Percentiles rank a stretch among this genome's conserved stretches.
Conservation (phyloP, 1,140 invertebrate genomes). For the Probaryconus sp. region DNA sequence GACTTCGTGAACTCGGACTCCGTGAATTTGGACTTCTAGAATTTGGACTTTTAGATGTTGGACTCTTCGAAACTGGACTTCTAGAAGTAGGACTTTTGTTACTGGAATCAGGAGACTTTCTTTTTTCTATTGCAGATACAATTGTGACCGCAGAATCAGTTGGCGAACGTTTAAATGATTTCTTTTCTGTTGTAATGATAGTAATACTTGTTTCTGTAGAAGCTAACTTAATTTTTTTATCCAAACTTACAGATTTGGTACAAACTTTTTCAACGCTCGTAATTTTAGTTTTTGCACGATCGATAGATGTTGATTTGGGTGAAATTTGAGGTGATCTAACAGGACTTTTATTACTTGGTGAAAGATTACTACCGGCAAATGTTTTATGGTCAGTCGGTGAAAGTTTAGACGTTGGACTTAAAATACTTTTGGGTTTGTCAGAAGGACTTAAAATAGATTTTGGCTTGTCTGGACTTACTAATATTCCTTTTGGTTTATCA, state of each 20-base stretch:
- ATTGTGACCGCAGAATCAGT: conserved; percentile 72
- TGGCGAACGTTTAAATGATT: conserved; percentile 62
- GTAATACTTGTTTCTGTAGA: conserved; percentile 70
- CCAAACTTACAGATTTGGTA: conserved; percentile 67
- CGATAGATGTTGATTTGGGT: conserved; percentile 68
- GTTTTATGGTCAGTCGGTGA: conserved; percentile 70
- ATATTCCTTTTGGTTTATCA: conserved; percentile 69
- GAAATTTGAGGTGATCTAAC: conserved; percentile 60
- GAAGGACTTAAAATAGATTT: conserved; percentile 69
- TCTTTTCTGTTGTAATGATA: conserved; percentile 68
- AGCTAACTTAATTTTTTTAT: conserved; percentile 70
- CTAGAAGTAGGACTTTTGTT: conserved; percentile 45
- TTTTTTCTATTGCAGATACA: conserved; percentile 71
- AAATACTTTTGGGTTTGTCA: conserved; percentile 68
- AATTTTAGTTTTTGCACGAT: conserved; percentile 65
- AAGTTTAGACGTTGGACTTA: conserved; percentile 70
- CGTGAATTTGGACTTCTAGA: conserved; percentile 54
- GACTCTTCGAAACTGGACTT: conserved; percentile 47
- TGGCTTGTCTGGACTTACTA: conserved; percentile 69
- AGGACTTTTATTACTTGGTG: conserved; percentile 66
- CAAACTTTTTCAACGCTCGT: conserved; percentile 47
- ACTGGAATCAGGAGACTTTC: conserved; percentile 63
- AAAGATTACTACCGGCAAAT: conserved; percentile 60
- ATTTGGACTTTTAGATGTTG: conserved; percentile 48
- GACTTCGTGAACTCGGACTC: conserved; percentile 52